A percentile compares a stretch with the other conserved stretches of the same genome.
phyloP scores from a whole-genome alignment of 2,888 invertebrate species.

The Lithophane semibrunnea region DNA sequence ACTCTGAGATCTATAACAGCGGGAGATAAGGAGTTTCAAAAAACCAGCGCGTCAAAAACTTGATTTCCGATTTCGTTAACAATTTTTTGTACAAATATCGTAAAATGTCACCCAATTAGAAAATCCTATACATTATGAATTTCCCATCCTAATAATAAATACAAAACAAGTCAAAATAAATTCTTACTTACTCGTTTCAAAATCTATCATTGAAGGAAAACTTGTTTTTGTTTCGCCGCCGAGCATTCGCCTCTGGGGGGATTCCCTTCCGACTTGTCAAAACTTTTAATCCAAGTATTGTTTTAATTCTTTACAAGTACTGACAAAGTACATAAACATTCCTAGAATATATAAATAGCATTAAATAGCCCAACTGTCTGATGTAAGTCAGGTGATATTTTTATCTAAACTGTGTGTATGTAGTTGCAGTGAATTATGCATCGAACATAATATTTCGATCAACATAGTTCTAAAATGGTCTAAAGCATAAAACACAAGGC shows the following conservation, averaged over 20 bases:
- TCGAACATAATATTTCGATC: neutral
- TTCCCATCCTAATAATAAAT: slow-evolving; percentile 28
- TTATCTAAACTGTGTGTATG: neutral
- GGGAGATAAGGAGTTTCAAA: slow-evolving; percentile 3
- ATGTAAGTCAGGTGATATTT: neutral
- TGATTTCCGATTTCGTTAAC: neutral
- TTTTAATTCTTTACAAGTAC: slow-evolving; percentile 11
- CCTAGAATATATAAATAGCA: neutral
- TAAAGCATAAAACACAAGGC: neutral
- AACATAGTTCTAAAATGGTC: neutral
- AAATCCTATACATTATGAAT: slow-evolving; percentile 19
- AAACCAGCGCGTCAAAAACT: slow-evolving; percentile 1
- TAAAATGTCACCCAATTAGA: slow-evolving; percentile 24
- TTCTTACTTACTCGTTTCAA: neutral
- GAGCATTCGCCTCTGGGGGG: slow-evolving; percentile 19
- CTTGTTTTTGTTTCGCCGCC: slow-evolving; percentile 32
- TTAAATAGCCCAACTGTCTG: neutral
- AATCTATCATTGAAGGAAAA: slow-evolving; percentile 17
- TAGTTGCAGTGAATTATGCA: neutral
- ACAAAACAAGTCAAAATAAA: neutral
- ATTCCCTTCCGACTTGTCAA: slow-evolving; percentile 41
- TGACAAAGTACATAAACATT: neutral
- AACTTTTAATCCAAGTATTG: neutral
- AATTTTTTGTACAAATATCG: slow-evolving; percentile 6
- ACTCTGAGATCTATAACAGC: neutral